Percentiles rank a stretch among this genome's conserved stretches.
phyloP scores from a whole-genome alignment of 2,888 invertebrate genomes.

The Drosophila setosimentum region DNA sequence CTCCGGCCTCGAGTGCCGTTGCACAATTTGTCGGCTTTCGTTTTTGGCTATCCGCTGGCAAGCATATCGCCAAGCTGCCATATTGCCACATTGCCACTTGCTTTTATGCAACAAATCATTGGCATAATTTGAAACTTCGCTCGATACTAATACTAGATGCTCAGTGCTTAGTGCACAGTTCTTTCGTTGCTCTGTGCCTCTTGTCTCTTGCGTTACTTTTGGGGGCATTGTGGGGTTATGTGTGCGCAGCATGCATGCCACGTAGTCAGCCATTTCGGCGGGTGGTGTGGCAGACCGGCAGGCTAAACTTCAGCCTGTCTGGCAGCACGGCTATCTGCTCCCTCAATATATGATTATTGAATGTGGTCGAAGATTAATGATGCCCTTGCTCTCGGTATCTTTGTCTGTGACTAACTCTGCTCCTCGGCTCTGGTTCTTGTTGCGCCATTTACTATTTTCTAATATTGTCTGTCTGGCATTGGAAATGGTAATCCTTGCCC shows the following conservation, averaged over 20 bases:
- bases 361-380: constrained; percentile 82
- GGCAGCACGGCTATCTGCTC: constrained; percentile 50
- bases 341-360: constrained; percentile 77
- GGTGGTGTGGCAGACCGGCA: neutral
- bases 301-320: constrained; percentile 40
- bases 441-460: constrained; percentile 48
- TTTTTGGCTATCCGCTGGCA: constrained; percentile 72
- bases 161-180: constrained; percentile 15
- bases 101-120: constrained; percentile 79
- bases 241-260: constrained; percentile 35
- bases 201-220: constrained; percentile 34
- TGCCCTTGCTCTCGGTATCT: constrained; percentile 34
- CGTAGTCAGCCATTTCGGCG: constrained; percentile 2
- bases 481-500: constrained; percentile 30
- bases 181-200: constrained; percentile 19
- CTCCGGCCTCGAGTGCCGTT: constrained; percentile 60
- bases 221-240: constrained; percentile 53
- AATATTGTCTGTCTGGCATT: constrained; percentile 36
- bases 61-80: constrained; percentile 69
- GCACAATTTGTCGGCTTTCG: constrained; percentile 78
- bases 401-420: constrained; percentile 1
- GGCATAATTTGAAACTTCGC: constrained; percentile 77
- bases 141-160: constrained; percentile 19
- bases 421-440: neutral
- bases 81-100: constrained; percentile 64